phyloP scores from a whole-genome alignment of 2,113 vertebrate genomes.

The Oncorhynchus mykiss region DNA sequence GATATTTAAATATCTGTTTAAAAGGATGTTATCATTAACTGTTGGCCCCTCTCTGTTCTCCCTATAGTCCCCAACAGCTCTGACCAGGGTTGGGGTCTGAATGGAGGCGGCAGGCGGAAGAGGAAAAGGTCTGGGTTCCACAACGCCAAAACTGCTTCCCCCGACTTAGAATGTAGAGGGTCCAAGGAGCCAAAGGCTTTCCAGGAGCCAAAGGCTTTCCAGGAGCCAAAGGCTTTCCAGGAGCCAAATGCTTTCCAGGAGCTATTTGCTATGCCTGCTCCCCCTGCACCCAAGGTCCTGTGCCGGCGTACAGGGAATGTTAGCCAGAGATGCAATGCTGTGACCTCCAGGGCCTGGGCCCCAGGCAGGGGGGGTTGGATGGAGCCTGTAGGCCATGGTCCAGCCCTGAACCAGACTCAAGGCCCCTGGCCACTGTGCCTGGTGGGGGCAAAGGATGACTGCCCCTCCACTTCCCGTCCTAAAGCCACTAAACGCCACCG shows the following conservation, averaged over 20 bases:
- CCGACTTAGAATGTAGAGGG: background rate
- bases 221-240: background rate
- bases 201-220: background rate
- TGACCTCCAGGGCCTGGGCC: background rate
- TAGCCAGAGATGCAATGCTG: background rate
- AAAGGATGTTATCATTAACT: background rate
- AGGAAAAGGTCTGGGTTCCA: constrained; percentile 3
- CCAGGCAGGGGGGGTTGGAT: background rate
- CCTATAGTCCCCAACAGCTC: background rate
- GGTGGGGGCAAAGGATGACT: background rate
- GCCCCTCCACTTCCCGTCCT: background rate
- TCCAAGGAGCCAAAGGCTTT: background rate
- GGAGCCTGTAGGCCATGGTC: background rate
- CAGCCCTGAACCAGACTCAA: background rate
- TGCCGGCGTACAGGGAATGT: background rate
- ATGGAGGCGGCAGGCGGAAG: background rate
- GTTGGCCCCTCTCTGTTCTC: background rate
- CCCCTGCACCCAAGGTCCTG: background rate
- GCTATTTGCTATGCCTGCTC: background rate
- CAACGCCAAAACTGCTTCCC: background rate
- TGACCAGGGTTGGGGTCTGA: background rate
- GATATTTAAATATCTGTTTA: background rate
- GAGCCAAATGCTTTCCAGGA: background rate
- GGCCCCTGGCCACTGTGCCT: background rate
- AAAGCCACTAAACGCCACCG: background rate